These are phyloP conservation scores for Rallus limicola DNA, from an alignment of 2,113 vertebrate species.

Conservation along the genomic window DNA sequence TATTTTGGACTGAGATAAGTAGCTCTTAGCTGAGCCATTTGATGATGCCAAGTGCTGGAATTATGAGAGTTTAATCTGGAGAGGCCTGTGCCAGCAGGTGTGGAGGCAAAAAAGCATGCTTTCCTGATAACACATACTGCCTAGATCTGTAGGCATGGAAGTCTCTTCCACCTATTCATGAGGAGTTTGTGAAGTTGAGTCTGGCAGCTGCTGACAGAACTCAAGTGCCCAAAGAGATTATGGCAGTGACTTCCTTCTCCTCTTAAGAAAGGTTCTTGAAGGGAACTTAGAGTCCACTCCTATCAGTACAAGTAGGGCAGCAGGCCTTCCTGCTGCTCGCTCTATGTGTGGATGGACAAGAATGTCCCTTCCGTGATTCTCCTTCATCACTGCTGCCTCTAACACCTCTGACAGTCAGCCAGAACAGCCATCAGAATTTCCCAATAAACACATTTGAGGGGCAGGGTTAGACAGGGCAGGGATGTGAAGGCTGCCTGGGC, in stretches of 20 bases:
- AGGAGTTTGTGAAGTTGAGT: neutral
- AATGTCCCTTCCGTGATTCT: rapidly evolving
- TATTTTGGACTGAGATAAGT: neutral
- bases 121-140: neutral
- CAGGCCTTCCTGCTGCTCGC: neutral
- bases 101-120: neutral
- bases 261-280: neutral
- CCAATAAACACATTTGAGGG: neutral
- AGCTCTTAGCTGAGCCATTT: rapidly evolving
- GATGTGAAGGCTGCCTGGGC: neutral
- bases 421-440: neutral
- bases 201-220: neutral
- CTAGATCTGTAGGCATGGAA: neutral
- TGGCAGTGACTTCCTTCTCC: neutral
- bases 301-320: neutral
- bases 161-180: neutral
- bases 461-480: neutral
- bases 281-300: neutral
- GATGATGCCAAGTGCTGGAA: neutral
- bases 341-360: neutral
- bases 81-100: neutral
- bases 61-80: neutral
- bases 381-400: neutral
- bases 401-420: neutral
- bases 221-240: neutral